A percentile compares a stretch with the other conserved stretches of the same genome.
These are phyloP conservation scores for Uropsilus gracilis DNA, from an alignment of 2,113 vertebrate species.

Conservation along the genomic window DNA sequence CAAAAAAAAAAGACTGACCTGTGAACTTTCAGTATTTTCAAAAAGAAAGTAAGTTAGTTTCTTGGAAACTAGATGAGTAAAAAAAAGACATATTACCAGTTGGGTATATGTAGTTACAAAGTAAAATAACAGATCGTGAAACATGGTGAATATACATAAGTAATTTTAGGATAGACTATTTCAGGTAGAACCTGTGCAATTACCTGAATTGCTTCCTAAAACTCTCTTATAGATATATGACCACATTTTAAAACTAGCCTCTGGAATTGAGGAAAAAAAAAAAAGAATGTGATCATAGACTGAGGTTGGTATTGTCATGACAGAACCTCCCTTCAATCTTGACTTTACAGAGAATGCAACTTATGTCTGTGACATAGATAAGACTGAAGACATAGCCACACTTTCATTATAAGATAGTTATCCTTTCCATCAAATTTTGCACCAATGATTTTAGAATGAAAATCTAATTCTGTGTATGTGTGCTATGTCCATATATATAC, in stretches of 20 bases:
- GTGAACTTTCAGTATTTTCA: conserved; percentile 44
- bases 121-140: conserved; percentile 44
- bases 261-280: background rate
- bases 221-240: background rate
- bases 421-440: background rate
- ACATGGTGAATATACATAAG: background rate
- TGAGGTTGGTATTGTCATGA: background rate
- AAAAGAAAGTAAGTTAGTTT: conserved; percentile 29
- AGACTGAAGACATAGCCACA: background rate
- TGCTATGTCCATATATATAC: background rate
- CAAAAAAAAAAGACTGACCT: conserved; percentile 27
- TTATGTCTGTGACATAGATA: background rate
- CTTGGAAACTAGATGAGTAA: conserved; percentile 60
- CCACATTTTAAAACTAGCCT: conserved; percentile 25
- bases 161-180: conserved; percentile 52
- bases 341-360: background rate
- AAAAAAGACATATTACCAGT: background rate
- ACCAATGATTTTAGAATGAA: background rate
- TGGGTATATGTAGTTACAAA: conserved; percentile 65
- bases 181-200: conserved; percentile 21
- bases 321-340: background rate
- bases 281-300: background rate
- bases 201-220: conserved; percentile 54
- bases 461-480: background rate
- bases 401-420: background rate